phyloP scores from a whole-genome alignment of 2,113 vertebrate genomes.

The Cottus gobio region DNA sequence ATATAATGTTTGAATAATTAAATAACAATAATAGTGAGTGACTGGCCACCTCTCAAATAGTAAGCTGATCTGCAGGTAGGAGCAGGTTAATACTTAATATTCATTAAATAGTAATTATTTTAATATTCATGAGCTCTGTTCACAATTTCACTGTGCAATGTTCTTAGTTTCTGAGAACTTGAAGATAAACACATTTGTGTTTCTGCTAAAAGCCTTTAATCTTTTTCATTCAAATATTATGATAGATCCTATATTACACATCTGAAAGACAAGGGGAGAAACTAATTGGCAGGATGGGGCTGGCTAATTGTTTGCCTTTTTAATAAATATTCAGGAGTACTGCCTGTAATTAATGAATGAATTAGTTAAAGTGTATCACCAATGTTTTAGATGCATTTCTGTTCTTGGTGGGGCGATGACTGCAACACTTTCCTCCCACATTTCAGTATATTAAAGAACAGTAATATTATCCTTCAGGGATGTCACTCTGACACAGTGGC shows the following conservation, averaged over 20 bases:
- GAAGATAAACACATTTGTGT: neutral
- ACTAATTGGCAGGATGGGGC: neutral
- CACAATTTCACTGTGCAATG: conserved; percentile 4
- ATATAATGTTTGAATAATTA: neutral
- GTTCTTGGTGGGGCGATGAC: neutral
- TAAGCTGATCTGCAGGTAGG: conserved; percentile 37
- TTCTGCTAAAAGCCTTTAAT: neutral
- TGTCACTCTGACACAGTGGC: neutral
- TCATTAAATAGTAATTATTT: neutral
- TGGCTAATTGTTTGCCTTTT: conserved; percentile 16
- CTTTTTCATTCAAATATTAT: neutral
- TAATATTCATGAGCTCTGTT: conserved; percentile 27
- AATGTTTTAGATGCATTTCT: neutral
- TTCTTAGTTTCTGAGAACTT: neutral
- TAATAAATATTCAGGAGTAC: conserved; percentile 38
- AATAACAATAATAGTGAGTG: conserved; percentile 3
- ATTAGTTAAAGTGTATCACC: conserved; percentile 12
- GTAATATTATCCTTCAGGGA: neutral
- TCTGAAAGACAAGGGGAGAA: neutral
- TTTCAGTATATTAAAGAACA: neutral
- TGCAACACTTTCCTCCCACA: neutral
- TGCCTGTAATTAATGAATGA: conserved; percentile 13
- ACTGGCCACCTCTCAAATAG: conserved; percentile 29
- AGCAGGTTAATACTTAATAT: conserved; percentile 4
- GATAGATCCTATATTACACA: neutral